These are phyloP conservation scores for Menura novaehollandiae DNA, from an alignment of 2,113 vertebrate species.

Conservation along the genomic window DNA sequence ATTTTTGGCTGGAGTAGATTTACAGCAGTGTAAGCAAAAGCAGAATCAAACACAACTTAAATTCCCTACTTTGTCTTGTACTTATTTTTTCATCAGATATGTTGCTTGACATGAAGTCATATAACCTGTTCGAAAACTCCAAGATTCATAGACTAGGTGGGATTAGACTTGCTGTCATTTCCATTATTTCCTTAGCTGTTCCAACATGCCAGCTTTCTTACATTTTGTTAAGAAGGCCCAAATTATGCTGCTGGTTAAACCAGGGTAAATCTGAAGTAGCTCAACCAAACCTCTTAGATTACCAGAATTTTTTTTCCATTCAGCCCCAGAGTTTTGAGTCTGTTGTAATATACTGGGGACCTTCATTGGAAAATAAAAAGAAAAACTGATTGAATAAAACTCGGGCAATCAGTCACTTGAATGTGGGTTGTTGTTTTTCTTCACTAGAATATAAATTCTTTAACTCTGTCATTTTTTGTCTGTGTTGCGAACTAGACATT, in stretches of 20 bases:
- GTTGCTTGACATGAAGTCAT: not conserved
- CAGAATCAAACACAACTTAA: not conserved
- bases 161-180: not conserved
- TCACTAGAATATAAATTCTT: not conserved
- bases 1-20: not conserved
- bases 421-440: not conserved
- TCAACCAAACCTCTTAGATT: not conserved
- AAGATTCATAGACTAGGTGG: rapidly evolving
- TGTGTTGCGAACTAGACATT: not conserved
- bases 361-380: not conserved
- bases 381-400: not conserved
- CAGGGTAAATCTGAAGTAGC: not conserved
- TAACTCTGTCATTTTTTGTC: not conserved
- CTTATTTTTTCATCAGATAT: not conserved
- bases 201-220: not conserved
- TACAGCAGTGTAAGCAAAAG: not conserved
- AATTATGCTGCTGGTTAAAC: not conserved
- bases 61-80: not conserved
- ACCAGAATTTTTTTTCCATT: not conserved
- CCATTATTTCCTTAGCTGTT: not conserved
- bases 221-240: not conserved
- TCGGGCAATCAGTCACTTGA: not conserved
- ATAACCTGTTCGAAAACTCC: not conserved
- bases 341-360: not conserved
- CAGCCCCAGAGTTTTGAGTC: not conserved